These are phyloP conservation scores for Epinephelus coioides DNA, from an alignment of 2,797 vertebrate species.

Conservation along the genomic window DNA sequence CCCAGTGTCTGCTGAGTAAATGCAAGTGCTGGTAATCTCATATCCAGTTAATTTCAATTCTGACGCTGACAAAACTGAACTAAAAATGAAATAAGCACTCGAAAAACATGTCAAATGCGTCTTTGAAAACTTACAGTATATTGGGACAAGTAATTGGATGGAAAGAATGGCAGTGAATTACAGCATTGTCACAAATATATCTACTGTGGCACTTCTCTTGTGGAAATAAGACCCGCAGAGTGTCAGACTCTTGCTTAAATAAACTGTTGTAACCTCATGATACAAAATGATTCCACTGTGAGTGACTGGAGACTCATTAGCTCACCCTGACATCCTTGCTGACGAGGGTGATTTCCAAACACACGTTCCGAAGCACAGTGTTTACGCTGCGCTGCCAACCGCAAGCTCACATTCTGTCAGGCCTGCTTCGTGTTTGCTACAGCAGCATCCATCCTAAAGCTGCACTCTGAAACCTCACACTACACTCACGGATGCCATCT, in stretches of 20 bases:
- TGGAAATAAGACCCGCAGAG: conserved; percentile 22
- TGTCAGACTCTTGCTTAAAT: conserved; percentile 32
- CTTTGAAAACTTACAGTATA: conserved; percentile 4
- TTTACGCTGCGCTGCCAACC: conserved; percentile 46
- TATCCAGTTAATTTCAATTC: background rate
- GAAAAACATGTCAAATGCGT: conserved; percentile 4
- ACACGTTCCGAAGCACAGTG: conserved; percentile 14
- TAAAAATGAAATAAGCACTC: background rate
- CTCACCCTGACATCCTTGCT: conserved; percentile 60
- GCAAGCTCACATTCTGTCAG: conserved; percentile 45
- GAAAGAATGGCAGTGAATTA: conserved; percentile 1
- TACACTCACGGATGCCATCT: conserved; percentile 53
- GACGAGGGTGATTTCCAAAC: conserved; percentile 61
- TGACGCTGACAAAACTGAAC: background rate
- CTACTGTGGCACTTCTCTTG: conserved; percentile 7
- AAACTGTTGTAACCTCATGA: conserved; percentile 47
- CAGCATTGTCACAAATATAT: conserved; percentile 1
- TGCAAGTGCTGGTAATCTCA: background rate
- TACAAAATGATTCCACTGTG: conserved; percentile 42
- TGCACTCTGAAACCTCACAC: conserved; percentile 69
- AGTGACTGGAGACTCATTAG: conserved; percentile 67
- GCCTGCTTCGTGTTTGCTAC: conserved; percentile 8
- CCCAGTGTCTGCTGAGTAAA: background rate
- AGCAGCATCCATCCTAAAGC: conserved; percentile 42
- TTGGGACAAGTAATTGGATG: conserved; percentile 21